phyloP scores from a whole-genome alignment of 2,888 invertebrate genomes.

The Andricus curvator region DNA sequence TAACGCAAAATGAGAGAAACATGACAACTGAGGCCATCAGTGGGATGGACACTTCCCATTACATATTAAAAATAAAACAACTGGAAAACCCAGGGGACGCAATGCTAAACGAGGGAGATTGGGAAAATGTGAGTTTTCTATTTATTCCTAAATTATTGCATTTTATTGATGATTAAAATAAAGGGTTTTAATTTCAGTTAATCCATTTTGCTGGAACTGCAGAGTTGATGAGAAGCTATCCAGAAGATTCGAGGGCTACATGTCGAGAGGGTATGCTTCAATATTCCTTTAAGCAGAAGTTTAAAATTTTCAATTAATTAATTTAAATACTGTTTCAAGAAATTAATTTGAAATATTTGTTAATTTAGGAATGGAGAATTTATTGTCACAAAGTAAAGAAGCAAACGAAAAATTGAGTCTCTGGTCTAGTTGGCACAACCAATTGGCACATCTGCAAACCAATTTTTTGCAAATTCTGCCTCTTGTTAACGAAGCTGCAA shows the following conservation, averaged over 20 bases:
- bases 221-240: conserved; percentile 56
- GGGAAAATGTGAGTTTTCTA: conserved; percentile 57
- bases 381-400: conserved; percentile 60
- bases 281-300: neutral
- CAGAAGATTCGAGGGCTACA: conserved; percentile 51
- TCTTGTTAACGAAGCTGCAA: conserved; percentile 65
- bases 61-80: conserved; percentile 62
- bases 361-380: conserved; percentile 64
- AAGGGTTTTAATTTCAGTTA: conserved; percentile 58
- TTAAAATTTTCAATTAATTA: neutral
- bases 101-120: conserved; percentile 60
- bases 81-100: conserved; percentile 68
- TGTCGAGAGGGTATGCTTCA: conserved; percentile 61
- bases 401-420: conserved; percentile 60
- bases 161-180: conserved; percentile 21
- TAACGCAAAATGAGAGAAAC: conserved; percentile 59
- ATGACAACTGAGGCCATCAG: conserved; percentile 49
- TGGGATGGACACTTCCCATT: conserved; percentile 41
- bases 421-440: conserved; percentile 69
- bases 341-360: conserved; percentile 13
- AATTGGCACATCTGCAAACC: conserved; percentile 58
- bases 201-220: conserved; percentile 63
- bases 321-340: neutral
- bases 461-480: conserved; percentile 64
- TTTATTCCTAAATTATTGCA: neutral